phyloP scores from a whole-genome alignment of 2,113 vertebrate species.

The Nestor notabilis region DNA sequence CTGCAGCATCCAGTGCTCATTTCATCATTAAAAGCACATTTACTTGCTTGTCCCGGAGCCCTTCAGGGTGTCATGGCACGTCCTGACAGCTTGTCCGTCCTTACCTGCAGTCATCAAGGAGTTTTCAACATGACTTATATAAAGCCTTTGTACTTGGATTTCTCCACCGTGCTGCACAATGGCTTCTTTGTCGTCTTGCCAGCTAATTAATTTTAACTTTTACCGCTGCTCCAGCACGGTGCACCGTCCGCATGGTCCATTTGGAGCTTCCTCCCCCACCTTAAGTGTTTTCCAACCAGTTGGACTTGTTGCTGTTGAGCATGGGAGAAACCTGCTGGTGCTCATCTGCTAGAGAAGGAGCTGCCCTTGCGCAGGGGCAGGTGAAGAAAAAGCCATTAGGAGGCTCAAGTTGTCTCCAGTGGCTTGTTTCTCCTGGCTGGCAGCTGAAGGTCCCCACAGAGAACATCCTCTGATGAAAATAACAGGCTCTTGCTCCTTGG shows the following conservation, averaged over 20 bases:
- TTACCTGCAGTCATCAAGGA: slow-evolving; percentile 70
- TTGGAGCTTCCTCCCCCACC: neutral
- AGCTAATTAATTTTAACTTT: slow-evolving; percentile 79
- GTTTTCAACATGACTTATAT: slow-evolving; percentile 70
- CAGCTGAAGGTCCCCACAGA: slow-evolving; percentile 14
- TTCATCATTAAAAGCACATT: neutral
- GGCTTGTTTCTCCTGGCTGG: slow-evolving; percentile 50
- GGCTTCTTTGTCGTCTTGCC: slow-evolving; percentile 74
- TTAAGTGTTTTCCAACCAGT: slow-evolving; percentile 15
- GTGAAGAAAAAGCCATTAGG: slow-evolving; percentile 23
- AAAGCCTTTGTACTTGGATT: slow-evolving; percentile 72
- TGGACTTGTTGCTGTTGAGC: slow-evolving; percentile 18
- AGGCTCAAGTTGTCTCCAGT: slow-evolving; percentile 17
- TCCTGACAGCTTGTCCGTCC: slow-evolving; percentile 48
- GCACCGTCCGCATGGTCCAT: slow-evolving; percentile 9
- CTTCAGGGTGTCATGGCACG: slow-evolving; percentile 22
- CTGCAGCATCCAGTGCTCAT: neutral
- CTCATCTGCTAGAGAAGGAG: slow-evolving; percentile 6
- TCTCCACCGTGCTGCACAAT: slow-evolving; percentile 67
- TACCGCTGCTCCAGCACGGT: slow-evolving; percentile 18
- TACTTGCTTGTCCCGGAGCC: neutral
- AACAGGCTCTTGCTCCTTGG: neutral
- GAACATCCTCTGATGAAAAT: slow-evolving; percentile 52
- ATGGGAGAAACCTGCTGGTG: neutral
- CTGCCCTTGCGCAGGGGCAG: neutral